Conservation (phyloP, 1,140 invertebrate species). For the Atta texana region DNA sequence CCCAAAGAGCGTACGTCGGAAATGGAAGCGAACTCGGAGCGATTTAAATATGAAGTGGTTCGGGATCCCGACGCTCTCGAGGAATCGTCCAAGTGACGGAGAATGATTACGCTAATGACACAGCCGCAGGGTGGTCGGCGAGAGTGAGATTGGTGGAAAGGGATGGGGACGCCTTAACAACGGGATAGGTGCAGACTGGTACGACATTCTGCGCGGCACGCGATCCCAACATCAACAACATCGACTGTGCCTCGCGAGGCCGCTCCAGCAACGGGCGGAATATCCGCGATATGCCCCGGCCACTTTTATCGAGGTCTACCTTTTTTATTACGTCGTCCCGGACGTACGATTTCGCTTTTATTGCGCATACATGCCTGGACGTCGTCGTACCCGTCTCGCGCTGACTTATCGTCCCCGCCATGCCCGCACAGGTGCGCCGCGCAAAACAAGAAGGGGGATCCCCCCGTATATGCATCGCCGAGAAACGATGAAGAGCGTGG, state of each 20-base stretch:
- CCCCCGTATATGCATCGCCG: constrained; percentile 23
- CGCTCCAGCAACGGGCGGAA: not conserved
- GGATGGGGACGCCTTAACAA: constrained; percentile 61
- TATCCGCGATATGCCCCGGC: constrained; percentile 45
- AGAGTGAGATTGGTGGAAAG: not conserved
- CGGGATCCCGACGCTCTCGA: constrained; percentile 62
- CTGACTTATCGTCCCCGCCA: constrained; percentile 63
- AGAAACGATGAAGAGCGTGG: constrained; percentile 59
- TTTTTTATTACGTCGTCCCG: constrained; percentile 61
- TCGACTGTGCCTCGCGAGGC: constrained; percentile 54
- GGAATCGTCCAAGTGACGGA: constrained; percentile 79
- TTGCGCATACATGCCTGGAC: constrained; percentile 39
- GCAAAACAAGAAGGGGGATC: not conserved
- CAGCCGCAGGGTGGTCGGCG: constrained; percentile 54
- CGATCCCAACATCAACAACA: constrained; percentile 75
- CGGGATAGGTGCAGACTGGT: constrained; percentile 81
- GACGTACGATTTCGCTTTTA: constrained; percentile 69
- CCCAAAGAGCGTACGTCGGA: constrained; percentile 53
- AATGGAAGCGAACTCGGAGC: constrained; percentile 53
- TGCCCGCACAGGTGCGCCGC: constrained; percentile 58
- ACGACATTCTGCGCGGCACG: constrained; percentile 75
- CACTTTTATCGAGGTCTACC: constrained; percentile 55
- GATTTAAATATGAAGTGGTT: constrained; percentile 75
- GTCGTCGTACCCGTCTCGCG: not conserved
- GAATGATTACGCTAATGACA: constrained; percentile 82